Evolutionary conservation across 2,888 invertebrate species (phyloP).

Genomic region (Bombylius major): DNA sequence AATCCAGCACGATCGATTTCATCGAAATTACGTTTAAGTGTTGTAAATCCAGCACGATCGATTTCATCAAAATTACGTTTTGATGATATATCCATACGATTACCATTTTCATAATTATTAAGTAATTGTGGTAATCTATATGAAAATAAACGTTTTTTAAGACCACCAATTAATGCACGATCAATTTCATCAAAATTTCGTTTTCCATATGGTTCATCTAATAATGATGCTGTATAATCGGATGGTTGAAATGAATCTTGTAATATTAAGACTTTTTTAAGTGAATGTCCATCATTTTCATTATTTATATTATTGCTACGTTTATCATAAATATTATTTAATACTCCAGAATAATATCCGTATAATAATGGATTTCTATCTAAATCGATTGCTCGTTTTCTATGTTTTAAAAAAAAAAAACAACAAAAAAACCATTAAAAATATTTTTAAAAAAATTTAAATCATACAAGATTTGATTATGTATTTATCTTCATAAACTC

Average conservation of each 20-base stretch:
- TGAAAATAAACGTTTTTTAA: background rate
- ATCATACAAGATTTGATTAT: too few species aligned
- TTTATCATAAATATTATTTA: slow-evolving; percentile 1
- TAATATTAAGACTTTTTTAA: background rate
- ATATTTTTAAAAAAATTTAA: too few species aligned
- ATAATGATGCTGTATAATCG: too few species aligned
- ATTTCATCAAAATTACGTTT: background rate
- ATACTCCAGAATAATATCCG: slow-evolving; percentile 11
- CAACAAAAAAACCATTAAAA: background rate
- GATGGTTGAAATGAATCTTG: too few species aligned
- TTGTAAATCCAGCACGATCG: background rate
- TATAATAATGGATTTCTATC: slow-evolving; percentile 11
- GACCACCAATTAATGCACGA: slow-evolving; percentile 5
- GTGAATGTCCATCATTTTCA: background rate
- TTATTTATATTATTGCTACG: background rate
- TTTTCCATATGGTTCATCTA: background rate
- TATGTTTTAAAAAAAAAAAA: background rate
- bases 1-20: background rate
- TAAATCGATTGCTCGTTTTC: slow-evolving; percentile 7
- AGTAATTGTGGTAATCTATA: background rate
- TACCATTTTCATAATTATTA: background rate
- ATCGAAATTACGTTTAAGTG: background rate
- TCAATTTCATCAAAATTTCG: slow-evolving; percentile 13
- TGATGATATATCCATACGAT: background rate
- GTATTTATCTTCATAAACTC: too few species aligned